Percentiles rank a stretch among this genome's conserved stretches.
phyloP scores from a whole-genome alignment of 1,140 invertebrate genomes.

The Cyclina sinensis region DNA sequence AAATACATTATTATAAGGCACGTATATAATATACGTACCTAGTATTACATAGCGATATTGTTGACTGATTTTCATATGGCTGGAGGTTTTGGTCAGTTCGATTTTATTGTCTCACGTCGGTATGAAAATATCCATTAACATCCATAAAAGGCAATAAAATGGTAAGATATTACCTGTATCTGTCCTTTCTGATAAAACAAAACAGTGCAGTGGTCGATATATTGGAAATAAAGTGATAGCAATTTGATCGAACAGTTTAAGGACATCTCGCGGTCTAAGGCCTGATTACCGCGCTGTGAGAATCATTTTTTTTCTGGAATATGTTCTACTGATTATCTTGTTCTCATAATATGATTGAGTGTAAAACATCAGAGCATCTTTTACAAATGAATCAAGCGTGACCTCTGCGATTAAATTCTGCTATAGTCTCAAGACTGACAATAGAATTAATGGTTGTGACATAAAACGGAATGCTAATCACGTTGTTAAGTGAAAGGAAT shows the following conservation, averaged over 20 bases:
- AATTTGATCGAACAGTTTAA: conserved; percentile 26
- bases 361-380: neutral
- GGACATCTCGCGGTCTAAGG: neutral
- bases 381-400: neutral
- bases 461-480: neutral
- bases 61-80: too few relatives aligned
- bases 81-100: conserved; percentile 10
- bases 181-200: neutral
- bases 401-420: neutral
- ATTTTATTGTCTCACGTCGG: conserved; percentile 16
- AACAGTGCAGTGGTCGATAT: neutral
- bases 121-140: neutral
- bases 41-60: too few relatives aligned
- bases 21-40: too few relatives aligned
- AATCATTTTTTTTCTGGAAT: neutral
- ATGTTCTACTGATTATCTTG: neutral
- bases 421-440: too few relatives aligned
- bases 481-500: neutral
- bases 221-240: conserved; percentile 21
- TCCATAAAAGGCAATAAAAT: conserved; percentile 28
- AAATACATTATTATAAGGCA: too few relatives aligned
- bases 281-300: neutral
- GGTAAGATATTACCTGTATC: neutral
- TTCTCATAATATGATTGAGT: neutral
- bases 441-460: too few relatives aligned